phyloP scores from a whole-genome alignment of 1,140 invertebrate genomes.

The Tenebrio molitor region DNA sequence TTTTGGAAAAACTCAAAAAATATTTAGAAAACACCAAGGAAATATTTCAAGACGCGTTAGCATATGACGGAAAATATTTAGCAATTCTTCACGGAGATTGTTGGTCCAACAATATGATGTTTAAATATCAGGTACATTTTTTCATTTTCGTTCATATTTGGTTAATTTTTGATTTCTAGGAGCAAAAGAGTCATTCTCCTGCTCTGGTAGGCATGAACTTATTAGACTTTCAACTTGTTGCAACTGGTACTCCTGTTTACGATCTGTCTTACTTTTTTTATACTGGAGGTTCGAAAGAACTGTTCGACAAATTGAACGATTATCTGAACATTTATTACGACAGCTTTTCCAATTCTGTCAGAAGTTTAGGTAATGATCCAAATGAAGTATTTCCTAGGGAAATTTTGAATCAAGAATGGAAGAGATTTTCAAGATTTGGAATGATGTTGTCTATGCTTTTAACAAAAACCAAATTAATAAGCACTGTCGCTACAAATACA shows the following conservation, averaged over 20 bases:
- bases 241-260: constrained; percentile 69
- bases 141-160: background rate
- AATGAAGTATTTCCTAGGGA: constrained; percentile 66
- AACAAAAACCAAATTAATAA: constrained; percentile 22
- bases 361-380: constrained; percentile 65
- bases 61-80: constrained; percentile 4
- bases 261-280: constrained; percentile 71
- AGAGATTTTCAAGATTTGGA: constrained; percentile 41
- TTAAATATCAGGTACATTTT: constrained; percentile 54
- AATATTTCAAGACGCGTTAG: background rate
- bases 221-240: constrained; percentile 70
- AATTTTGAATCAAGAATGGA: constrained; percentile 65
- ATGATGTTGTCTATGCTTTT: constrained; percentile 1
- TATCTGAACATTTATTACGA: constrained; percentile 71
- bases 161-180: background rate
- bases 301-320: constrained; percentile 67
- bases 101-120: constrained; percentile 62
- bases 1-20: constrained; percentile 5
- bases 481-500: background rate
- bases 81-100: constrained; percentile 32
- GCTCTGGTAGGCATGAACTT: constrained; percentile 61
- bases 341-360: constrained; percentile 65
- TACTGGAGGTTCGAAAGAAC: constrained; percentile 66
- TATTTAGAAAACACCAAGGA: constrained; percentile 63
- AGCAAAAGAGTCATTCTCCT: no score